Base-by-base conservation (phyloP, 2,113 vertebrate genomes). In the Tautogolabrus adspersus region DNA sequence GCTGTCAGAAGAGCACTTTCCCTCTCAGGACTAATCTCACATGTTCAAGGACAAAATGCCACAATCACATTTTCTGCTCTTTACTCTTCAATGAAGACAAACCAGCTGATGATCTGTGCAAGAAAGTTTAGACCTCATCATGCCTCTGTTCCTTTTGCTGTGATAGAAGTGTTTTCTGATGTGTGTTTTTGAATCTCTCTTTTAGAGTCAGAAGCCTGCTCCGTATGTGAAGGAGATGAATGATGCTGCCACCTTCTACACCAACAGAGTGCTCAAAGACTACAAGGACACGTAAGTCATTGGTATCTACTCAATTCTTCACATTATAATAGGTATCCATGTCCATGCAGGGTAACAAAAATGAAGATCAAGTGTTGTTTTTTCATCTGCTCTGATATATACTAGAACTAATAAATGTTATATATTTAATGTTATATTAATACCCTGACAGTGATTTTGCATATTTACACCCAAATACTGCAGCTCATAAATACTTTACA, bases 191-290 rank as follows among this genome's bases (percentile, higher is more conserved):
- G 8, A 47, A 21, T 75, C 66, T 75, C 65, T 87, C 52, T 82
- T 72, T 86, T 90, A 99, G 98, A 94, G 93, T 90, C 97, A 97
- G 85, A 99, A 98, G 91, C 98, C 98, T 12, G 97, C 96, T 54
- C 97, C 96, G 47, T 99, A 98, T 84, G 98, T 99, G 92, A 99
- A 99, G 93, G 98, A 99, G 95, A 98, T 99, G 98, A 98, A 97
- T 15, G 98, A 99, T 64, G 96, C 98, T 5, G 98, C 97, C 81
- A 98, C 95, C 62, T 99, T 99, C 93, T 99, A 99, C 92, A 99
- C 98, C 86, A 99, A 99, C 95, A 96, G 98, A 93, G 98, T 99
- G 55, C 93, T 99, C 76, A 99, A 99, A 90, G 97, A 99, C 92
- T 98, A 96, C 95, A 99, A 99, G 88, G 95, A 98, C 89, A 96